A percentile compares a stretch with the other conserved stretches of the same genome.
These are phyloP conservation scores for Haemorhous mexicanus DNA, from an alignment of 2,113 vertebrate species.

Conservation along the genomic window DNA sequence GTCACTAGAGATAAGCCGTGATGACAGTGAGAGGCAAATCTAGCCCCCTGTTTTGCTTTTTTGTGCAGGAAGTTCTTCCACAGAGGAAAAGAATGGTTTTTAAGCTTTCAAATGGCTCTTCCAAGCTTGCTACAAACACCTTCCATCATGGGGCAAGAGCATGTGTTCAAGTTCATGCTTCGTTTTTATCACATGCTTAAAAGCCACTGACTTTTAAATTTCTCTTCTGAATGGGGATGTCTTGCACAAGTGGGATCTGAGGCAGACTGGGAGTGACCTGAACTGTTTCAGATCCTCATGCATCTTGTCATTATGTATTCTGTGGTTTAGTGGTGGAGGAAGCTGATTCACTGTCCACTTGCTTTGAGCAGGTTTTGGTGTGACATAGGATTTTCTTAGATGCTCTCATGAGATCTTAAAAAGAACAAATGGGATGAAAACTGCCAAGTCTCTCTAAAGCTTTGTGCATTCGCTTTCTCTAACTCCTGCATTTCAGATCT, in stretches of 20 bases:
- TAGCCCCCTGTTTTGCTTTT: not conserved
- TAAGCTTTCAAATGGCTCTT: not conserved
- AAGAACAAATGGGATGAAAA: not conserved
- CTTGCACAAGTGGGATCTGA: not conserved
- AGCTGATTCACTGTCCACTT: not conserved
- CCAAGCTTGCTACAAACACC: not conserved
- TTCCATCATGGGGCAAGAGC: not conserved
- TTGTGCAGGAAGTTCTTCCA: not conserved
- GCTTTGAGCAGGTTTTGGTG: not conserved
- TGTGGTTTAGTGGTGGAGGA: not conserved
- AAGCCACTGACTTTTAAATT: not conserved
- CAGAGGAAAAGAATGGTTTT: not conserved
- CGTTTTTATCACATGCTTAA: not conserved
- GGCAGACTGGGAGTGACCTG: not conserved
- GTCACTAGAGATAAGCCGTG: not conserved
- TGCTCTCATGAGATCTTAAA: not conserved
- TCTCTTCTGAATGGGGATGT: not conserved
- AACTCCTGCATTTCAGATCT: not conserved
- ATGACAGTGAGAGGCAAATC: not conserved
- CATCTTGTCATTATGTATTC: not conserved
- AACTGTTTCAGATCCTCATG: not conserved
- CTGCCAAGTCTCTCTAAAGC: not conserved
- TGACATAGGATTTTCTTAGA: slow-evolving; percentile 17
- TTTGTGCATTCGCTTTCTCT: not conserved
- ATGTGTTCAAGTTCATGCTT: not conserved